A percentile compares a stretch with the other conserved stretches of the same genome.
These are phyloP conservation scores for Bombyx mandarina DNA, from an alignment of 1,140 invertebrate genomes.

Conservation along the genomic window DNA sequence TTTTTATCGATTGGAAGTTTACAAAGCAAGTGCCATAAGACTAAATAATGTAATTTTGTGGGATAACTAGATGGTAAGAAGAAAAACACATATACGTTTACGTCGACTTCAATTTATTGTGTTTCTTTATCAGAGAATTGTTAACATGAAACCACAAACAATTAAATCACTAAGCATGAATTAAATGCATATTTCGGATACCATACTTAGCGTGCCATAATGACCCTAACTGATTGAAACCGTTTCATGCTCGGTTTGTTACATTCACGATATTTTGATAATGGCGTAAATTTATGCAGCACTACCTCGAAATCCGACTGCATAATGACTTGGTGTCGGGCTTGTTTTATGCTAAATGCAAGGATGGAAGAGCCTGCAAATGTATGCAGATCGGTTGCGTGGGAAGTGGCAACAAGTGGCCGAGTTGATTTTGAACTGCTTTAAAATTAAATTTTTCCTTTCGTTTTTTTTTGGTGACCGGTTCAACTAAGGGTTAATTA, in stretches of 20 bases:
- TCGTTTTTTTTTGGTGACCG: constrained; percentile 27
- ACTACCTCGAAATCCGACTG: constrained; percentile 56
- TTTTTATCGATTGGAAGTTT: too few species aligned
- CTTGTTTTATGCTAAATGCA: constrained; percentile 65
- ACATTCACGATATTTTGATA: constrained; percentile 65
- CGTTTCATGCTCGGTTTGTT: constrained; percentile 47
- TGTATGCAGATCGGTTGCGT: constrained; percentile 64
- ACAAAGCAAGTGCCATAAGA: too few species aligned
- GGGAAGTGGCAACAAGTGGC: constrained; percentile 66
- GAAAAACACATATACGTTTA: too few species aligned
- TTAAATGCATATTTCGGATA: constrained; percentile 7
- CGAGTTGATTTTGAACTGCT: constrained; percentile 39
- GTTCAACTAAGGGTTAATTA: constrained; percentile 48
- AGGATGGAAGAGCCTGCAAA: constrained; percentile 61
- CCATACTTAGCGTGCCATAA: constrained; percentile 54
- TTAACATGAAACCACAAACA: too few species aligned
- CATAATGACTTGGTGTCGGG: constrained; percentile 59
- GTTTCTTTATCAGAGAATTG: too few species aligned
- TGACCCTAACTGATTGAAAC: constrained; percentile 55
- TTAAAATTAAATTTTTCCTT: constrained; percentile 28
- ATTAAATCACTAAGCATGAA: too few species aligned
- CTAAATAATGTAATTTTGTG: too few species aligned
- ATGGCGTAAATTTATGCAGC: constrained; percentile 61
- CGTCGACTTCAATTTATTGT: too few species aligned
- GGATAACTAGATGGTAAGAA: too few species aligned